Conservation (phyloP, 2,888 invertebrate genomes). For the Charanyca ferruginea region DNA sequence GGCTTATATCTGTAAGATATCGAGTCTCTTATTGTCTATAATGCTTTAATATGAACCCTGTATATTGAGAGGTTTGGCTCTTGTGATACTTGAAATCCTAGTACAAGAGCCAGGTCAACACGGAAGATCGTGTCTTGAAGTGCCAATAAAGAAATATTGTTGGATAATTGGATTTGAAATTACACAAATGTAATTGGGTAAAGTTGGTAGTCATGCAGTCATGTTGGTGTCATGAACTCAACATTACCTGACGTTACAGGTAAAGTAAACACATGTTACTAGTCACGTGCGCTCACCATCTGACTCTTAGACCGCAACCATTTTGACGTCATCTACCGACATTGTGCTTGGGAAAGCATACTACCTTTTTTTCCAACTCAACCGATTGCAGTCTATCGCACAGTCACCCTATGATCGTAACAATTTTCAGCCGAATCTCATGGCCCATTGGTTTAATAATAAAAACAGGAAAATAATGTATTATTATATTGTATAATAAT, state of each 20-base stretch:
- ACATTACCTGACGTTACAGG: slow-evolving; percentile 6
- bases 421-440: slow-evolving; percentile 29
- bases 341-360: slow-evolving; percentile 14
- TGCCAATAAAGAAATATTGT: no score
- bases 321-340: slow-evolving; percentile 8
- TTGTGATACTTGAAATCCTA: no score
- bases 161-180: no score
- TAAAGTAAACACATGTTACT: slow-evolving; percentile 27
- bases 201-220: neutral
- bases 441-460: slow-evolving; percentile 31
- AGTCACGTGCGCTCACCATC: slow-evolving; percentile 41
- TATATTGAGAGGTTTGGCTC: no score
- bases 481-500: slow-evolving; percentile 30
- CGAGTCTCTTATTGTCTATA: no score
- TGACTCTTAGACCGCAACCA: slow-evolving; percentile 38
- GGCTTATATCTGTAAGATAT: no score
- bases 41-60: no score
- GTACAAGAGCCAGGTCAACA: no score
- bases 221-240: no score
- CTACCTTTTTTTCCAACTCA: neutral
- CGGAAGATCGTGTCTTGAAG: no score
- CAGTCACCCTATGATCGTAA: neutral
- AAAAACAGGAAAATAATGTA: slow-evolving; percentile 41
- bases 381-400: slow-evolving; percentile 1
- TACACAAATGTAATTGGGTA: no score